A percentile compares a stretch with the other conserved stretches of the same genome.
Conservation (phyloP, 2,113 vertebrate species). For the Ariopsis seemanni region DNA sequence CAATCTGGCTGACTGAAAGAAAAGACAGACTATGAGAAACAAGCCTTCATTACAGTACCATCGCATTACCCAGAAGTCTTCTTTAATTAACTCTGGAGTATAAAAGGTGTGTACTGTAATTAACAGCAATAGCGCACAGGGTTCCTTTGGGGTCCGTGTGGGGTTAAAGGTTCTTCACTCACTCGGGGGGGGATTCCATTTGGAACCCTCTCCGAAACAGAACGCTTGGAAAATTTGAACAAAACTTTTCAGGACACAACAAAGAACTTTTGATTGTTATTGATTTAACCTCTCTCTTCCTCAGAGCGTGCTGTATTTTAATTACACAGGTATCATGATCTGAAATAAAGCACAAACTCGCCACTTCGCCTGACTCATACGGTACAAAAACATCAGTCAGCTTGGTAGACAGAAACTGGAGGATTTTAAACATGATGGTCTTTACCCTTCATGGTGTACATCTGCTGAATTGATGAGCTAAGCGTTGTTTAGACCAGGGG, state of each 20-base stretch:
- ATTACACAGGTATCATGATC: no score
- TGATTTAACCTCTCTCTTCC: background rate
- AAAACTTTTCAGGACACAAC: background rate
- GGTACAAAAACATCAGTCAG: background rate
- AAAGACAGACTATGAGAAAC: background rate
- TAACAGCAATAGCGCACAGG: background rate
- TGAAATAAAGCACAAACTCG: background rate
- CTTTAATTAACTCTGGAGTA: constrained; percentile 4
- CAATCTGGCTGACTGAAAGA: background rate
- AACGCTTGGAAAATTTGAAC: background rate
- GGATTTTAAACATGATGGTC: background rate
- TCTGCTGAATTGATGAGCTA: background rate
- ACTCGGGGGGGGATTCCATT: no score
- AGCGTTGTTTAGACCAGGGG: background rate
- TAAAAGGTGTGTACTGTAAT: background rate
- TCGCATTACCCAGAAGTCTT: background rate
- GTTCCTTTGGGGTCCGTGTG: background rate
- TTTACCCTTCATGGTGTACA: background rate
- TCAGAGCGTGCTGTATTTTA: background rate
- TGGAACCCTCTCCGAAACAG: background rate
- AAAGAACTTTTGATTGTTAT: no score
- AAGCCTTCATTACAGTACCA: background rate
- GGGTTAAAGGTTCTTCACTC: background rate
- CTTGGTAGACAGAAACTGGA: background rate
- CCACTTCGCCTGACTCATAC: no score